These are phyloP conservation scores for Hapalemur alaotrensis DNA, from an alignment of 2,797 vertebrate species.

Conservation along the genomic window DNA sequence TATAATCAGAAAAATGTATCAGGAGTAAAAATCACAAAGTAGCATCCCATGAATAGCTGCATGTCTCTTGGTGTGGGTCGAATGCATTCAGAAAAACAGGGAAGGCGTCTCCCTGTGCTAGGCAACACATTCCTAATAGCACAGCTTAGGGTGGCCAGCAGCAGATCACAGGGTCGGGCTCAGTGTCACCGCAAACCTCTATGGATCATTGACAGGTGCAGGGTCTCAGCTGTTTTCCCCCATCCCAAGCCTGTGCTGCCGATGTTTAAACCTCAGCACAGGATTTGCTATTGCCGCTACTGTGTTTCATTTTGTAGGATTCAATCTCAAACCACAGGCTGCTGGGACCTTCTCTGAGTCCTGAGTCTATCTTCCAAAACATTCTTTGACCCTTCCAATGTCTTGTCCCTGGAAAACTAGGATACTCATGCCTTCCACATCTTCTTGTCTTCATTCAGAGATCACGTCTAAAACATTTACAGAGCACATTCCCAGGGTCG, in stretches of 20 bases:
- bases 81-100: not conserved
- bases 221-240: accelerated
- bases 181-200: not conserved
- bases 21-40: not conserved
- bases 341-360: not conserved
- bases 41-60: not conserved
- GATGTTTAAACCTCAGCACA: not conserved
- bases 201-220: accelerated
- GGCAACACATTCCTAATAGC: not conserved
- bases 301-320: not conserved
- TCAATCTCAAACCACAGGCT: not conserved
- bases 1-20: conserved; percentile 17
- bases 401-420: not conserved
- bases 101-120: not conserved
- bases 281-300: not conserved
- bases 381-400: not conserved
- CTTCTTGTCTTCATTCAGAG: not conserved
- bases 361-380: not conserved
- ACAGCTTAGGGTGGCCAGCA: not conserved
- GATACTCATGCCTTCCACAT: too few relatives aligned
- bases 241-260: not conserved
- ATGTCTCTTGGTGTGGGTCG: not conserved
- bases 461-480: not conserved
- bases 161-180: not conserved
- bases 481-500: too few relatives aligned